These are phyloP conservation scores for Xiphias gladius DNA, from an alignment of 2,113 vertebrate genomes.

Conservation along the genomic window DNA sequence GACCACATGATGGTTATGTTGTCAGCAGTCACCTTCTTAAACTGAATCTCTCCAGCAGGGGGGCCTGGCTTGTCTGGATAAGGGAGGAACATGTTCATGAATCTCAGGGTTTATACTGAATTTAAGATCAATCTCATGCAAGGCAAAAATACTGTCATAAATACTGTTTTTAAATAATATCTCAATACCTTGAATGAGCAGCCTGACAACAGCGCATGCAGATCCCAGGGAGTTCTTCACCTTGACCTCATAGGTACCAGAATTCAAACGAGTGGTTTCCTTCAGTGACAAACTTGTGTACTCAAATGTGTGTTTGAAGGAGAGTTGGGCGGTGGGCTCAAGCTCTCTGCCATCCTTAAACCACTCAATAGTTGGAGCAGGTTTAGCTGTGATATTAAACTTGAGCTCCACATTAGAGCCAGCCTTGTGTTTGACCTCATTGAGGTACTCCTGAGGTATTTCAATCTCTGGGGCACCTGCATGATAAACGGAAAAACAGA, in stretches of 20 bases:
- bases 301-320: conserved; percentile 91
- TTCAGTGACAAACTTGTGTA: conserved; percentile 90
- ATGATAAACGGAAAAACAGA: conserved; percentile 17
- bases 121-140: background rate
- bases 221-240: conserved; percentile 97
- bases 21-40: conserved; percentile 95
- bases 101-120: background rate
- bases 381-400: conserved; percentile 95
- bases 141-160: background rate
- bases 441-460: conserved; percentile 93
- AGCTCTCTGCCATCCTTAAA: conserved; percentile 93
- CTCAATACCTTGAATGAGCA: conserved; percentile 93
- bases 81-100: background rate
- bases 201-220: conserved; percentile 88
- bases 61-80: conserved; percentile 94
- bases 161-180: background rate
- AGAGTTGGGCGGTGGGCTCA: conserved; percentile 86
- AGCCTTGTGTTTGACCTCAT: conserved; percentile 92
- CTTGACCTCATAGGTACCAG: conserved; percentile 94
- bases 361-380: conserved; percentile 96
- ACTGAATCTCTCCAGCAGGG: conserved; percentile 92
- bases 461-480: conserved; percentile 95
- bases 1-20: conserved; percentile 94
- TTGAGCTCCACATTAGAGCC: conserved; percentile 90
- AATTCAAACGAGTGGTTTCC: conserved; percentile 92